phyloP scores from a whole-genome alignment of 2,797 vertebrate species.

The Lates japonicus region DNA sequence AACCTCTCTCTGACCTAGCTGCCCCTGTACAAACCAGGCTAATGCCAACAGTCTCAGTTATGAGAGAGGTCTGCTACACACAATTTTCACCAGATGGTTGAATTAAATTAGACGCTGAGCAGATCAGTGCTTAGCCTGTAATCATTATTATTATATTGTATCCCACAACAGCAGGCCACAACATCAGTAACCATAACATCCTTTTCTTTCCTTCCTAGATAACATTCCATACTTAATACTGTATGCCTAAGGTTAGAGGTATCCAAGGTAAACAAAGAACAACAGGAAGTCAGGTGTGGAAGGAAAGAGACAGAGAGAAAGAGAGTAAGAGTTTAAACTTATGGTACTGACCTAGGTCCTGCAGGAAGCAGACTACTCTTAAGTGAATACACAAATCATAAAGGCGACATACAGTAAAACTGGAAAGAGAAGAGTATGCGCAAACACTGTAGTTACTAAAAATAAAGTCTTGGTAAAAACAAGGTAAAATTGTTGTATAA shows the following conservation, averaged over 20 bases:
- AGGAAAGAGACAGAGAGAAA: background rate
- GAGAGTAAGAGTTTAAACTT: background rate
- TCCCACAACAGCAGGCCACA: background rate
- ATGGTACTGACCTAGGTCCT: background rate
- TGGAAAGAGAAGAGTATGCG: background rate
- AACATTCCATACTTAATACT: constrained; percentile 1
- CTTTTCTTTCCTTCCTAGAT: constrained; percentile 10
- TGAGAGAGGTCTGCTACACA: background rate
- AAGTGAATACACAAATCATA: too few relatives aligned
- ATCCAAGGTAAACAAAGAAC: constrained; percentile 30
- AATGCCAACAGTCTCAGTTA: background rate
- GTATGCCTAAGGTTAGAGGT: constrained; percentile 7
- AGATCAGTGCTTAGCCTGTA: constrained; percentile 5
- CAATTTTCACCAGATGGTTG: constrained; percentile 6
- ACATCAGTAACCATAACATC: constrained; percentile 16
- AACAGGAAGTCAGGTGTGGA: constrained; percentile 29
- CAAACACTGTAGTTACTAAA: too few relatives aligned
- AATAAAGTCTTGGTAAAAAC: too few relatives aligned
- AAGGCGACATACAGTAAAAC: background rate
- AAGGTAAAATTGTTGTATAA: background rate
- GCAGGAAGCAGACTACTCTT: too few relatives aligned
- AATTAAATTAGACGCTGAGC: constrained; percentile 25
- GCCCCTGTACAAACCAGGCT: constrained; percentile 4
- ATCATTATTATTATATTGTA: background rate
- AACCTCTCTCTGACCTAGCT: background rate